Evolutionary conservation across 2,113 vertebrate genomes (phyloP).

Genomic region (Steatornis caripensis): DNA sequence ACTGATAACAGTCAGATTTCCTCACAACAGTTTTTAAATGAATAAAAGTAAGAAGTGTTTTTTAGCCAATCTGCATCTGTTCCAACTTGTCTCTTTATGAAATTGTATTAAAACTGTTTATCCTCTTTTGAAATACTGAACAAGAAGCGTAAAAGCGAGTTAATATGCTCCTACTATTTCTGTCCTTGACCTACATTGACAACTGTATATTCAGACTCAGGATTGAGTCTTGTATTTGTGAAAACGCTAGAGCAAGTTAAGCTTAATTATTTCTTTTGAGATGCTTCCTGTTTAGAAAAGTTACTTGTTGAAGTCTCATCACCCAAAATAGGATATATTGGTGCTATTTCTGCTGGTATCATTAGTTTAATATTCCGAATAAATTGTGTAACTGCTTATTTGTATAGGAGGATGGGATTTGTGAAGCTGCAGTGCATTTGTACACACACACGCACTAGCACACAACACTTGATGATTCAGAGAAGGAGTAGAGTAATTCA

Average conservation of each 20-base stretch:
- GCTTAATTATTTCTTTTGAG: background rate
- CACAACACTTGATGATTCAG: constrained; percentile 70
- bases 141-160: background rate
- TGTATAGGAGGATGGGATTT: background rate
- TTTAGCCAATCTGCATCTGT: background rate
- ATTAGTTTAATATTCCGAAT: background rate
- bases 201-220: background rate
- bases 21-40: background rate
- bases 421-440: constrained; percentile 56
- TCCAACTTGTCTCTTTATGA: background rate
- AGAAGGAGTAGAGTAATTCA: constrained; percentile 73
- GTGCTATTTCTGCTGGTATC: background rate
- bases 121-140: background rate
- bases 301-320: background rate
- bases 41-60: background rate
- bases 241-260: background rate
- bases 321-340: background rate
- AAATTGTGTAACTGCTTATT: background rate
- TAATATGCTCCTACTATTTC: background rate
- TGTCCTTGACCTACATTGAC: constrained; percentile 11
- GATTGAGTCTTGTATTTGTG: background rate
- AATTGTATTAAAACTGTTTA: background rate
- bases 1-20: background rate
- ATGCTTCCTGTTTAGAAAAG: background rate
- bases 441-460: constrained; percentile 57